These are phyloP conservation scores for Trogon surrucura DNA, from an alignment of 2,113 vertebrate species.

Conservation along the genomic window DNA sequence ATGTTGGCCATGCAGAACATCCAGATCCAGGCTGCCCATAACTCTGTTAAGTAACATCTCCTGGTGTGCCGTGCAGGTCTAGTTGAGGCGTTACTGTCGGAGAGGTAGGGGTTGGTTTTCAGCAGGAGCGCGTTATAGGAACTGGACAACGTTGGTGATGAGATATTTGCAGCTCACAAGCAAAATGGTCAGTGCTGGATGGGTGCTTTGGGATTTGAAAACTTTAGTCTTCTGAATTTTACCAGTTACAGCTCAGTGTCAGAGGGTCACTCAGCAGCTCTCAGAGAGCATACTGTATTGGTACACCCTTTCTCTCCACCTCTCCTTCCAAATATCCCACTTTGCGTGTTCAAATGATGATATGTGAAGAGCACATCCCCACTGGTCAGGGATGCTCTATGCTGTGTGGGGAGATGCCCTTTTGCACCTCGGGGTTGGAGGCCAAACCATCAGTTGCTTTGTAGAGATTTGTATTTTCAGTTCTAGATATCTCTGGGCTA, in stretches of 20 bases:
- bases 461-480: neutral
- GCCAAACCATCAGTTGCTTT: neutral
- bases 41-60: neutral
- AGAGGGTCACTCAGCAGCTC: neutral
- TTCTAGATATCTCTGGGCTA: neutral
- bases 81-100: neutral
- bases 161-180: neutral
- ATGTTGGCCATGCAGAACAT: neutral
- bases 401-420: neutral
- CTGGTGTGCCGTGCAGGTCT: neutral
- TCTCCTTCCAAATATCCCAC: neutral
- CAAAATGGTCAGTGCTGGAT: accelerated
- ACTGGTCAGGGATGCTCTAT: neutral
- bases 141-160: neutral
- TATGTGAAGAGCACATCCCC: neutral
- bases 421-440: neutral
- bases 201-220: neutral
- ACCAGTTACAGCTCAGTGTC: neutral
- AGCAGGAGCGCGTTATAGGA: neutral
- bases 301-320: neutral
- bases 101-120: neutral
- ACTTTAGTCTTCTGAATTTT: neutral
- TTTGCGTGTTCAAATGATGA: neutral
- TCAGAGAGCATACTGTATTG: neutral
- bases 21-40: neutral